Evolutionary conservation across 2,113 vertebrate species (phyloP).

Genomic region (Gnathonemus longibarbis): DNA sequence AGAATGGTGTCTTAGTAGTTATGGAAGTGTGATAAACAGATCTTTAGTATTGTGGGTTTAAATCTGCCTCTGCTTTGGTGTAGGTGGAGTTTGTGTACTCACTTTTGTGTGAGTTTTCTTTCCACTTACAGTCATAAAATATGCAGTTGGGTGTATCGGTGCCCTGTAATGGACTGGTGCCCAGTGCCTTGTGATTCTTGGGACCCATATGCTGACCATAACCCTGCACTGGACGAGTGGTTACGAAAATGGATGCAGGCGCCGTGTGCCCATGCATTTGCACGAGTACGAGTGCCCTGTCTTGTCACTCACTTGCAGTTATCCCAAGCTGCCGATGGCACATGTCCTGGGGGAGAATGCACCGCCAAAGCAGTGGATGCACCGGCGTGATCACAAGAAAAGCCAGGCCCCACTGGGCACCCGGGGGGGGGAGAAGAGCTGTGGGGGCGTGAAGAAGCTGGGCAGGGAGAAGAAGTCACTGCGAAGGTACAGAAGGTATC

Average conservation of each 20-base stretch:
- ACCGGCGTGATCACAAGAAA: not conserved
- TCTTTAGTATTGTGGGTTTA: not conserved
- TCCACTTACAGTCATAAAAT: not conserved
- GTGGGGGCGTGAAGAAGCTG: not conserved
- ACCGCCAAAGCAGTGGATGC: not conserved
- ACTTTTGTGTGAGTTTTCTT: not conserved
- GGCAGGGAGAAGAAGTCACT: not conserved
- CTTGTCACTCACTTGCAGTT: not conserved
- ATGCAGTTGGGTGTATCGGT: not conserved
- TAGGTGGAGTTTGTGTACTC: not conserved
- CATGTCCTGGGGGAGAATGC: not conserved
- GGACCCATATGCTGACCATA: not conserved
- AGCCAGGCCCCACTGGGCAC: not conserved
- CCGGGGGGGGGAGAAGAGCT: not conserved
- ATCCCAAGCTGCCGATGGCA: not conserved
- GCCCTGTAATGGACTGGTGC: not conserved
- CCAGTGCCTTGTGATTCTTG: not conserved
- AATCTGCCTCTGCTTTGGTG: not conserved
- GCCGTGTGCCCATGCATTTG: not conserved
- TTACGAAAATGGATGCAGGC: not conserved
- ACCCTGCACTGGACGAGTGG: not conserved
- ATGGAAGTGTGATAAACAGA: not conserved
- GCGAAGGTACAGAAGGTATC: not conserved
- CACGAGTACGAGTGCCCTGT: not conserved
- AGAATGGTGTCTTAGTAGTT: not conserved